These are phyloP conservation scores for Amphipoea oculea DNA, from an alignment of 2,888 invertebrate species.

Conservation along the genomic window DNA sequence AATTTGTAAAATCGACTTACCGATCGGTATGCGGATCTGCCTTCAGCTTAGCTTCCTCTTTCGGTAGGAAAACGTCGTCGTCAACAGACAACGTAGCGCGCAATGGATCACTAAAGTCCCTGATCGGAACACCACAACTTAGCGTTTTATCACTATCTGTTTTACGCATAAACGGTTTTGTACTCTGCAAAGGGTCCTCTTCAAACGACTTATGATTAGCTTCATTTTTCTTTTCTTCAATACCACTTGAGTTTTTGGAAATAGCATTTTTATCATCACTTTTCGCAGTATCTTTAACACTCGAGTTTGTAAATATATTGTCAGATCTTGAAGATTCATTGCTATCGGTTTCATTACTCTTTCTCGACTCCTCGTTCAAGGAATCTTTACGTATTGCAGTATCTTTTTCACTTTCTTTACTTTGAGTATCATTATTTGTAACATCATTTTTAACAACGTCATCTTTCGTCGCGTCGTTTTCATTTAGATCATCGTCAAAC, in stretches of 20 bases:
- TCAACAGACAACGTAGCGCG: constrained; percentile 88
- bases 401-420: constrained; percentile 19
- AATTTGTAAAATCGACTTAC: constrained; percentile 68
- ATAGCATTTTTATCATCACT: constrained; percentile 32
- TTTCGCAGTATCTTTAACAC: constrained; percentile 45
- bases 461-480: constrained; percentile 61
- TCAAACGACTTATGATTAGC: constrained; percentile 44
- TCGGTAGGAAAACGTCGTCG: constrained; percentile 87
- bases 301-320: constrained; percentile 61
- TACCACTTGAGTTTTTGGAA: constrained; percentile 30
- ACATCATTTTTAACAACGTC: constrained; percentile 36
- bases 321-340: constrained; percentile 68
- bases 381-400: constrained; percentile 38
- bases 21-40: constrained; percentile 85
- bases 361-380: constrained; percentile 49
- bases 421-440: constrained; percentile 42
- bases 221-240: constrained; percentile 53
- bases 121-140: constrained; percentile 90
- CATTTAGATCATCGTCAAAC: constrained; percentile 79
- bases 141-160: constrained; percentile 83
- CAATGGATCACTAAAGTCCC: constrained; percentile 96
- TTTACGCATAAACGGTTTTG: constrained; percentile 77
- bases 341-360: constrained; percentile 64
- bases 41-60: constrained; percentile 81
- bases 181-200: constrained; percentile 75